phyloP scores from a whole-genome alignment of 2,888 invertebrate species.

The Erebia ligea region DNA sequence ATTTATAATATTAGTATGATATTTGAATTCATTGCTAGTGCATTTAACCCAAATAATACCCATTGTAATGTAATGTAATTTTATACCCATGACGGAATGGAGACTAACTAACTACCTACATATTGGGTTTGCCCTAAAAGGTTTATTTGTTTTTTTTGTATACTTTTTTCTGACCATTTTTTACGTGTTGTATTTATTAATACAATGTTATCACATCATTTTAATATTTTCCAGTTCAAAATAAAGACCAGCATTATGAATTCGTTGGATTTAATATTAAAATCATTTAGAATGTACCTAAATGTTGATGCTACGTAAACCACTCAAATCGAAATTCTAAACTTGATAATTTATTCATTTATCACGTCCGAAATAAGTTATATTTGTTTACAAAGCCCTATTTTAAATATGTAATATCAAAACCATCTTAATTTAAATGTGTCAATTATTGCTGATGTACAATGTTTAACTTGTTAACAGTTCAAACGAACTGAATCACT shows the following conservation, averaged over 20 bases:
- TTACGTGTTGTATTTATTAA: too few species aligned
- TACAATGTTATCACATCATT: too few species aligned
- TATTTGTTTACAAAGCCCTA: conserved; percentile 15
- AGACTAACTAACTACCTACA: too few species aligned
- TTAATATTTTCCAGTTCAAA: neutral
- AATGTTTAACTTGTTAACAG: conserved; percentile 12
- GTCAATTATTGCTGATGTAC: conserved; percentile 11
- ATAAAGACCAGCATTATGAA: conserved; percentile 11
- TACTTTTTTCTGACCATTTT: too few species aligned
- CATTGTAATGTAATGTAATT: too few species aligned
- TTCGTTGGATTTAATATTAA: conserved; percentile 30
- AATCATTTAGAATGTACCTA: conserved; percentile 22
- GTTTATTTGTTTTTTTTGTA: too few species aligned
- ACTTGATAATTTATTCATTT: conserved; percentile 33
- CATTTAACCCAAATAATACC: too few species aligned
- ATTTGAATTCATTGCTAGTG: too few species aligned
- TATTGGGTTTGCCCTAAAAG: too few species aligned
- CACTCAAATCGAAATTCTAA: conserved; percentile 28
- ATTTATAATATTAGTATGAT: too few species aligned
- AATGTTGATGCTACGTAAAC: conserved; percentile 15
- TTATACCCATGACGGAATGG: too few species aligned
- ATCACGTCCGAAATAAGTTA: conserved; percentile 24
- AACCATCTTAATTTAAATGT: conserved; percentile 10
- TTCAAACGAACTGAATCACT: neutral
- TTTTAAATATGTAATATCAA: conserved; percentile 22